Conservation (phyloP, 2,113 vertebrate species). For the Cacatua alba region DNA sequence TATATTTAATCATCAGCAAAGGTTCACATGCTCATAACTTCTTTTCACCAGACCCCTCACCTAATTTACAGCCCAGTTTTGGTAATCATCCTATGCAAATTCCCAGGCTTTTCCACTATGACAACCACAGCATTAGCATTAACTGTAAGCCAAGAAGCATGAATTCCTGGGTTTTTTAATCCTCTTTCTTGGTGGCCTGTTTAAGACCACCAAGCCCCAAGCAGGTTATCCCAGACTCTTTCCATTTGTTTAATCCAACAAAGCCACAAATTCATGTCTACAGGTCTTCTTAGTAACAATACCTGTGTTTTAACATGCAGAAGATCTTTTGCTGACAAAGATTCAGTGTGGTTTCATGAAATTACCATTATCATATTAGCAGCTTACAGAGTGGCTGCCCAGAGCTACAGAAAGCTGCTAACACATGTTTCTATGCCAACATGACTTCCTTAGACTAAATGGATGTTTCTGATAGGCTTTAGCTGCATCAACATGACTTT, state of each 20-base stretch:
- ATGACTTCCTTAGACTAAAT: background rate
- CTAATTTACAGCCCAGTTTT: background rate
- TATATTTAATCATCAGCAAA: background rate
- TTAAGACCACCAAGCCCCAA: background rate
- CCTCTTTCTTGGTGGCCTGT: background rate
- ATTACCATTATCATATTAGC: background rate
- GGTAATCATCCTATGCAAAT: background rate
- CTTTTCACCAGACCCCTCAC: background rate
- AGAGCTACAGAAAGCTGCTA: background rate
- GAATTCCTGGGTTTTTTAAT: background rate
- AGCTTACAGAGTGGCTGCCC: background rate
- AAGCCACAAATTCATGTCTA: background rate
- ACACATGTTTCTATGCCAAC: background rate
- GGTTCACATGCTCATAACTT: background rate
- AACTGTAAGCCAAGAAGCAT: background rate
- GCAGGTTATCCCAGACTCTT: background rate
- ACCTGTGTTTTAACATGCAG: background rate
- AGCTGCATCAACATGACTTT: background rate
- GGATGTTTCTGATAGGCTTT: background rate
- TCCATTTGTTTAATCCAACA: background rate
- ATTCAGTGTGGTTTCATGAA: background rate
- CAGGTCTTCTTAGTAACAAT: background rate
- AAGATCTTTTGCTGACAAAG: background rate
- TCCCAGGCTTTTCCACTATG: background rate
- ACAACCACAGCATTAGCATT: background rate